Conservation (phyloP, 2,113 vertebrate species). For the Vulpes vulpes region DNA sequence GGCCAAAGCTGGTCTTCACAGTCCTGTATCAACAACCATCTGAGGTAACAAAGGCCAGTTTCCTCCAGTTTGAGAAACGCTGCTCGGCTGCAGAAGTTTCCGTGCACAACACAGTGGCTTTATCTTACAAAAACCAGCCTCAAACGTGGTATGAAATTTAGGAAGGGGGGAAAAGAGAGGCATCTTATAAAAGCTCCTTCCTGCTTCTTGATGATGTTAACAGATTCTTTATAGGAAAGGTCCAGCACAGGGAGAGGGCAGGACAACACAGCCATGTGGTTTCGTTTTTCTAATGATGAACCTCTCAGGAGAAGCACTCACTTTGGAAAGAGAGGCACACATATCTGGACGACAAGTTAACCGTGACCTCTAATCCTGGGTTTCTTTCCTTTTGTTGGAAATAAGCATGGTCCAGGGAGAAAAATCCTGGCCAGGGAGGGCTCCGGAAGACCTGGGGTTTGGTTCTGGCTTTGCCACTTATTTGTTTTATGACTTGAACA, state of each 20-base stretch:
- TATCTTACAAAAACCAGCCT: conserved; percentile 22
- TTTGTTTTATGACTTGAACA: background rate
- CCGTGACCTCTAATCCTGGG: background rate
- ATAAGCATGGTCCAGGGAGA: background rate
- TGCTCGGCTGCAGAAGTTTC: background rate
- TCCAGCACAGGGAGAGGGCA: background rate
- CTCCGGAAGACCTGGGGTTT: background rate
- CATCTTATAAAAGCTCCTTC: background rate
- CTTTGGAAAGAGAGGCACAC: conserved; percentile 19
- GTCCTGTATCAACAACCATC: background rate
- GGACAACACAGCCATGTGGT: background rate
- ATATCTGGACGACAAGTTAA: background rate
- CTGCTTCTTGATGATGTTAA: conserved; percentile 32
- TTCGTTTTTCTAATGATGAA: background rate
- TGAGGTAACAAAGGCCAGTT: background rate
- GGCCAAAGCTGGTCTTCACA: background rate
- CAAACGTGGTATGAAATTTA: conserved; percentile 21
- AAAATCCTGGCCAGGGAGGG: background rate
- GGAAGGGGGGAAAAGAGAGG: background rate
- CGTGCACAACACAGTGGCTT: background rate
- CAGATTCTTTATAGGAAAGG: conserved; percentile 15
- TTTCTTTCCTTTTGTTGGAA: conserved; percentile 25
- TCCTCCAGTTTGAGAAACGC: conserved; percentile 3
- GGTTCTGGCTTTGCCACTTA: conserved; percentile 23
- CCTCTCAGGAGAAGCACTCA: background rate